phyloP scores from a whole-genome alignment of 2,113 vertebrate genomes.

The Ophiodon elongatus region DNA sequence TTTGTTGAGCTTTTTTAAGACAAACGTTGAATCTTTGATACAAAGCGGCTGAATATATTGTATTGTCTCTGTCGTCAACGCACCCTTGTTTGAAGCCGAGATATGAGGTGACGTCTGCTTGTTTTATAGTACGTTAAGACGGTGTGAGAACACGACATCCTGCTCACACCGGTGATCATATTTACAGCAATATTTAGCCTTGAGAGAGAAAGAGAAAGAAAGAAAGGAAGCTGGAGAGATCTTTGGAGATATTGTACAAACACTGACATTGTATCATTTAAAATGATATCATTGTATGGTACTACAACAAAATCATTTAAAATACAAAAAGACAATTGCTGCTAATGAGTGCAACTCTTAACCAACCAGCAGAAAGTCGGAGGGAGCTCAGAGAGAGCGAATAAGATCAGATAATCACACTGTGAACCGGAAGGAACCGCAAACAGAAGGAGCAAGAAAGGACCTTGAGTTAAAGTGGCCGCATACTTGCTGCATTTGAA shows the following conservation, averaged over 20 bases:
- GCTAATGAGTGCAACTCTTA: conserved; percentile 35
- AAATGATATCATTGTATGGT: conserved; percentile 48
- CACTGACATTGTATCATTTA: conserved; percentile 34
- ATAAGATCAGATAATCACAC: conserved; percentile 1
- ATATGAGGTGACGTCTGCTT: conserved; percentile 3
- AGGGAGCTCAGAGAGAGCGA: background rate
- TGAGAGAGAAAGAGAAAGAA: background rate
- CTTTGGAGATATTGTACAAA: conserved; percentile 11
- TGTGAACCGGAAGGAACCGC: conserved; percentile 24
- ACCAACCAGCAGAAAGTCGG: background rate
- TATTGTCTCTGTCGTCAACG: conserved; percentile 42
- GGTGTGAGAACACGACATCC: conserved; percentile 16
- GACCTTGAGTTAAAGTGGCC: background rate
- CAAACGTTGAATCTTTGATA: conserved; percentile 47
- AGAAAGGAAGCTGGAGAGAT: background rate
- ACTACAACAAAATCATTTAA: conserved; percentile 30
- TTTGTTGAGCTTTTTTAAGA: conserved; percentile 36
- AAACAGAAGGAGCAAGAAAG: background rate
- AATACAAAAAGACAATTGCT: conserved; percentile 37
- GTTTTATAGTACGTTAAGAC: conserved; percentile 33
- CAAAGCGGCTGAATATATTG: conserved; percentile 36
- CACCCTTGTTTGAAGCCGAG: conserved; percentile 27
- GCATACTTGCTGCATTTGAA: background rate
- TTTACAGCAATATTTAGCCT: conserved; percentile 31
- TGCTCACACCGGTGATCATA: conserved; percentile 14